Evolutionary conservation across 2,113 vertebrate genomes (phyloP), one percentile per base, ranked within the genome.

Genomic region (Gambusia affinis): DNA sequence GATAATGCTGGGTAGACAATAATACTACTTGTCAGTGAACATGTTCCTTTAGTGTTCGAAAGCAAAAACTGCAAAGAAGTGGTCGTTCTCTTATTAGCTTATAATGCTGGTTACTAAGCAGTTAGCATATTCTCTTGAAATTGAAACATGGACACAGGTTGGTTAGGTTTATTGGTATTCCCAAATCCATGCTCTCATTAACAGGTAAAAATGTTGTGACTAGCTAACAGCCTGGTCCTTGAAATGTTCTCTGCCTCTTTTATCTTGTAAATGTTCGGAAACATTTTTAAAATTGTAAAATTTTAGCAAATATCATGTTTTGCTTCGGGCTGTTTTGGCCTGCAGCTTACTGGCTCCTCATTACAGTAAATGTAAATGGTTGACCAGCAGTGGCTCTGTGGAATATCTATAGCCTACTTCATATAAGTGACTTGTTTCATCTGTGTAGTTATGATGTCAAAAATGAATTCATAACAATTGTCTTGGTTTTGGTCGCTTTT

Each of bases 401-500:
- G 3, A 47, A 19, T 47, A 47, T 47, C 5, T 47, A 19, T 47
- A 47, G 44, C 1, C 4, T 19, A 17, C 4, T 47, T 47, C 5
- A 0, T 19, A 19, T 19, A 19, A 19, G 14, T 19, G 17, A 14
- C 44, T 19, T 47, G 5, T 47, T 47, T 47, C 19, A 57, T 24
- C 24, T 57, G 24, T 10, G 22, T 57, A 11, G 8, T 57, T n/a
- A n/a, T 57, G 24, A 57, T n/a, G 24, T 66, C 64, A 44, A 8
- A 19, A 22, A 31, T 12, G 0, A 33, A 22, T 12, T 12, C 3
- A 29, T 44, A 2, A 29, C 22, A 54, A 22, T 8, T 54, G 22
- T 54, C 8, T 33, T 33, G 1, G 69, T 1, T 10, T 27, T 64
- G 17, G 61, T 14, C 44, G 11, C 29, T 81, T 79, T 60, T 91